Percentiles rank a stretch among this genome's conserved stretches.
Evolutionary conservation across 2,797 vertebrate species (phyloP).

Genomic region (Ciconia nigra): DNA sequence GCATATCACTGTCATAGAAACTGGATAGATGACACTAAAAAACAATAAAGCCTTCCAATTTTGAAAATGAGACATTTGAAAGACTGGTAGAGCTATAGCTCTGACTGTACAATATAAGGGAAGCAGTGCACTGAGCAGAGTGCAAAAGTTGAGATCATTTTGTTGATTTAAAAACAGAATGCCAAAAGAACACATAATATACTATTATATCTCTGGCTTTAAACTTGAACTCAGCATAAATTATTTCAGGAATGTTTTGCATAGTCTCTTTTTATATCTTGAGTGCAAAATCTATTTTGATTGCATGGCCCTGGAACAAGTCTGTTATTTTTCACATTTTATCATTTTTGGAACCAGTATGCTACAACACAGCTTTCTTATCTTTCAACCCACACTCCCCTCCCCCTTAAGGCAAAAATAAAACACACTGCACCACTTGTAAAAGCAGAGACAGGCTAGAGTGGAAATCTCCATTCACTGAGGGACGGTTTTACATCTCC

Average conservation of each 20-base stretch:
- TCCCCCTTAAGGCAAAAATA: constrained; percentile 18
- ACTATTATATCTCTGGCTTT: constrained; percentile 46
- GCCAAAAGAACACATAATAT: constrained; percentile 50
- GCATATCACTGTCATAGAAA: background rate
- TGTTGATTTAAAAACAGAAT: constrained; percentile 53
- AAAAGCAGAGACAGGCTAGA: constrained; percentile 1
- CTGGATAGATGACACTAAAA: background rate
- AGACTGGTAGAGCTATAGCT: background rate
- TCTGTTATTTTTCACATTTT: constrained; percentile 58
- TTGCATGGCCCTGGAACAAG: constrained; percentile 19
- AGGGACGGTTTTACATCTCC: background rate
- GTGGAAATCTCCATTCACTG: constrained; percentile 32
- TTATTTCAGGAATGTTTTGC: constrained; percentile 66
- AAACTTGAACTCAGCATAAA: constrained; percentile 64
- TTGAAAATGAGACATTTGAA: background rate
- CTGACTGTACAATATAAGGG: background rate
- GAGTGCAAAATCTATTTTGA: constrained; percentile 57
- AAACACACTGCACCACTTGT: constrained; percentile 19
- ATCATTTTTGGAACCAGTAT: constrained; percentile 46
- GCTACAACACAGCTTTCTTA: constrained; percentile 8
- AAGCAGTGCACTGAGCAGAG: background rate
- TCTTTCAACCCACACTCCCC: background rate
- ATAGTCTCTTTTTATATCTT: constrained; percentile 55
- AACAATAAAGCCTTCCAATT: background rate
- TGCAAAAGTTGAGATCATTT: constrained; percentile 13